These are phyloP conservation scores for Rhabdornis inornatus DNA, from an alignment of 2,113 vertebrate species.

Conservation along the genomic window DNA sequence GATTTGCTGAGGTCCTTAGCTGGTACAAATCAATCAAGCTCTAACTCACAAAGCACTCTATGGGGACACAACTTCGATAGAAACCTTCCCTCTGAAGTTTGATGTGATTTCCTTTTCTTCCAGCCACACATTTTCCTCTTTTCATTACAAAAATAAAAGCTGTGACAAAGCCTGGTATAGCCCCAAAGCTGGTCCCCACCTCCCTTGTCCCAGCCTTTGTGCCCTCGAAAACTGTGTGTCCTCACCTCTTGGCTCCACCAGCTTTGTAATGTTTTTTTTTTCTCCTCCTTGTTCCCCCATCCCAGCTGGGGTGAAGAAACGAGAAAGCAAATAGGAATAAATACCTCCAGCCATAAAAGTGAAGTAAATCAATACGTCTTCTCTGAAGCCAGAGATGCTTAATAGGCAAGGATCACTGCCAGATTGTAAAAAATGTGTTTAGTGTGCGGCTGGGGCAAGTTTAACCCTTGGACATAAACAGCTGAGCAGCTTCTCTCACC, in stretches of 20 bases:
- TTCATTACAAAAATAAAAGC: neutral
- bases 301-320: constrained; percentile 15
- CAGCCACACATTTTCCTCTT: neutral
- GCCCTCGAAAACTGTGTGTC: neutral
- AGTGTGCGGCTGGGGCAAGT: constrained; percentile 36
- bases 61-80: constrained; percentile 5
- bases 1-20: constrained; percentile 46
- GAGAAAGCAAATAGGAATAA: constrained; percentile 67
- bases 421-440: constrained; percentile 67
- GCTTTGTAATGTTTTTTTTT: neutral
- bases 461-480: constrained; percentile 58
- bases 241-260: constrained; percentile 11
- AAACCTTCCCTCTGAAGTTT: constrained; percentile 29
- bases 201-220: neutral
- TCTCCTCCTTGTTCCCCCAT: neutral
- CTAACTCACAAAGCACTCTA: constrained; percentile 38
- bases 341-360: constrained; percentile 63
- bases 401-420: constrained; percentile 70
- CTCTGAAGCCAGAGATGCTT: constrained; percentile 68
- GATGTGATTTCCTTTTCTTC: constrained; percentile 21
- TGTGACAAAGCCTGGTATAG: neutral
- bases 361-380: constrained; percentile 70
- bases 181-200: neutral
- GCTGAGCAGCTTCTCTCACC: constrained; percentile 27
- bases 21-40: constrained; percentile 46